Evolutionary conservation across 2,113 vertebrate genomes (phyloP), one percentile per base, ranked within the genome.

Genomic region (Pseudolaguvia tuberculata): DNA sequence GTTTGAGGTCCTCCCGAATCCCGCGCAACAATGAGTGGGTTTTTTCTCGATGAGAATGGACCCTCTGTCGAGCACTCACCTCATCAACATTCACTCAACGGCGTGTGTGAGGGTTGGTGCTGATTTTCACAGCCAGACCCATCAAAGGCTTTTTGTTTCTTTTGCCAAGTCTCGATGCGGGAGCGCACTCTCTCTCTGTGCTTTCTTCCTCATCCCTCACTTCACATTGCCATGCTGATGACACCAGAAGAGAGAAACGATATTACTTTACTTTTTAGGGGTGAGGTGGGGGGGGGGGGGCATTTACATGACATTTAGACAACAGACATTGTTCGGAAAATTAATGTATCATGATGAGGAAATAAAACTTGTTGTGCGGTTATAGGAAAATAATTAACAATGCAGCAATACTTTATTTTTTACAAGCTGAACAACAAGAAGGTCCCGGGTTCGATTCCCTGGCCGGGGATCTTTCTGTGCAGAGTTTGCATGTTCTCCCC

Each of bases 81-180:
- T 89, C 85, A 88, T 89, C 83, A 79, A 69, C 76, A 89, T 86
- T 89, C 88, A 58, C 68, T 59, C 79, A 84, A 85, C 84, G 84
- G 82, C 76, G 61, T 70, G 51, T 55, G 25, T 55, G 66, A 21
- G 72, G 75, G 82, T 71, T 53, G 81, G 79, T 18, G 14, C 15
- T 12, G 79, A 84, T 10, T 83, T 79, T 67, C 55, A 72, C 69
- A 82, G 70, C 51, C 27, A 62, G 21, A 73, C 74, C 58, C 58
- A 81, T 76, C 68, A 81, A 83, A 84, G 76, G 35, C 70, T 31
- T 47, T 51, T 63, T 50, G 48, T 55, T 66, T 57, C 51, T 48
- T 18, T 42, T 14, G 12, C 31, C 29, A 57, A n/a, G 31, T n/a
- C 31, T 61, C 27, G 12, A 6, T 51, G 25, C n/a, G 56, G 10